Evolutionary conservation across 2,797 vertebrate genomes (phyloP).

Genomic region (Knipowitschia caucasica): DNA sequence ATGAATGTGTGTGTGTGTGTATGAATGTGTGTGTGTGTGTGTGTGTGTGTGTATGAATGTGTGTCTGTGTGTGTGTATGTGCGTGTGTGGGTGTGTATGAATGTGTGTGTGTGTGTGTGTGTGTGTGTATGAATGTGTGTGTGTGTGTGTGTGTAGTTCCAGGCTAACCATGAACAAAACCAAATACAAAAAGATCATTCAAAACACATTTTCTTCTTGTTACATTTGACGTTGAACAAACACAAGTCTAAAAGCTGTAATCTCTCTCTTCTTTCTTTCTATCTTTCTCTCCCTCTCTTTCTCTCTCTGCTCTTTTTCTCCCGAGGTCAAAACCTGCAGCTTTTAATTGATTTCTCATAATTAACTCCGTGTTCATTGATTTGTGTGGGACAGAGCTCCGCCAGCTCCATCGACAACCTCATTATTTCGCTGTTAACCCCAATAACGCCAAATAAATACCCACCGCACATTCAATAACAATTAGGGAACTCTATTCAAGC

Average conservation of each 20-base stretch:
- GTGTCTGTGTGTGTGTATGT: no score
- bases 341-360: conserved; percentile 80
- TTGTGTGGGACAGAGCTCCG: conserved; percentile 41
- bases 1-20: no score
- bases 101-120: no score
- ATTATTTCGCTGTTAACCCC: conserved; percentile 72
- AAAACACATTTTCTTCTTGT: background rate
- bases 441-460: conserved; percentile 69
- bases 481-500: conserved; percentile 47
- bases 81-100: no score
- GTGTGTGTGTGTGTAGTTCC: no score
- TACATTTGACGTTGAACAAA: background rate
- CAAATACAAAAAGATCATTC: no score
- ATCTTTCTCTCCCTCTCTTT: no score
- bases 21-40: no score
- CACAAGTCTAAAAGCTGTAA: background rate
- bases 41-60: no score
- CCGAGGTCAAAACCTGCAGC: conserved; percentile 18
- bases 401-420: conserved; percentile 53
- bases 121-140: no score
- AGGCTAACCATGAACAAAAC: no score
- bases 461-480: conserved; percentile 60
- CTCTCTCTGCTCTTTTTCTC: conserved; percentile 3
- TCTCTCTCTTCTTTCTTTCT: no score
- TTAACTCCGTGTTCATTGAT: conserved; percentile 78